These are phyloP conservation scores for Notospermus geniculatus DNA, from an alignment of 1,140 invertebrate genomes.

Conservation along the genomic window DNA sequence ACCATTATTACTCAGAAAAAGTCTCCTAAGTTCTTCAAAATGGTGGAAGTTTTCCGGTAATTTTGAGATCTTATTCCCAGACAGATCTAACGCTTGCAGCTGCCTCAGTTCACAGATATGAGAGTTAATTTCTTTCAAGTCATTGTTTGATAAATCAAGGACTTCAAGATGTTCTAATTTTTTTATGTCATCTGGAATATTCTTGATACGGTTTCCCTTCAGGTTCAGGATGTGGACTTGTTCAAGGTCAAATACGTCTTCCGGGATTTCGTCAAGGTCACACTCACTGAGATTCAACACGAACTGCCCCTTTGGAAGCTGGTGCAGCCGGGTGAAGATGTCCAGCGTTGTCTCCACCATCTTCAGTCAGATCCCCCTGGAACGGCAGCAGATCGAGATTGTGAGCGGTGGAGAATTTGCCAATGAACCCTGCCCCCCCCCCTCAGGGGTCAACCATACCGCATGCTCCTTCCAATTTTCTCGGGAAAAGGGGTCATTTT, in stretches of 20 bases:
- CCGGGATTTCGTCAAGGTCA: slow-evolving; percentile 28
- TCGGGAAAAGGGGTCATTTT: too few species aligned
- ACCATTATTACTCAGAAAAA: slow-evolving; percentile 39
- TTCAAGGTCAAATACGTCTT: slow-evolving; percentile 28
- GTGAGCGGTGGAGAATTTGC: too few species aligned
- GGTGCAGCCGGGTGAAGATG: slow-evolving; percentile 6
- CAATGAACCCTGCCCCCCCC: too few species aligned
- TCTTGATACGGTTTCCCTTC: slow-evolving; percentile 36
- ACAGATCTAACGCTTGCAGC: slow-evolving; percentile 35
- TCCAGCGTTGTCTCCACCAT: not conserved
- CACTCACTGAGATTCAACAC: slow-evolving; percentile 30
- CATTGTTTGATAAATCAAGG: slow-evolving; percentile 37
- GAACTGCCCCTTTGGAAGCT: not conserved
- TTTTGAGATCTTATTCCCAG: slow-evolving; percentile 36
- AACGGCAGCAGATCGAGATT: too few species aligned
- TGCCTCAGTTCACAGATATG: slow-evolving; percentile 30
- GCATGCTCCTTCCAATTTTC: too few species aligned
- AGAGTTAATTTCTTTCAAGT: slow-evolving; percentile 36
- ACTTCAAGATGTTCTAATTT: slow-evolving; percentile 34
- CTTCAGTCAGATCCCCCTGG: not conserved
- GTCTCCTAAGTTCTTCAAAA: slow-evolving; percentile 29
- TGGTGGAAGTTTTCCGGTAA: slow-evolving; percentile 34
- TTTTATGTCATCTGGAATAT: slow-evolving; percentile 37
- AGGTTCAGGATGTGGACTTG: slow-evolving; percentile 36
- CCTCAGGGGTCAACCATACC: too few species aligned